These are phyloP conservation scores for Rousettus madagascariensis DNA, from an alignment of 2,797 vertebrate genomes.

Conservation along the genomic window DNA sequence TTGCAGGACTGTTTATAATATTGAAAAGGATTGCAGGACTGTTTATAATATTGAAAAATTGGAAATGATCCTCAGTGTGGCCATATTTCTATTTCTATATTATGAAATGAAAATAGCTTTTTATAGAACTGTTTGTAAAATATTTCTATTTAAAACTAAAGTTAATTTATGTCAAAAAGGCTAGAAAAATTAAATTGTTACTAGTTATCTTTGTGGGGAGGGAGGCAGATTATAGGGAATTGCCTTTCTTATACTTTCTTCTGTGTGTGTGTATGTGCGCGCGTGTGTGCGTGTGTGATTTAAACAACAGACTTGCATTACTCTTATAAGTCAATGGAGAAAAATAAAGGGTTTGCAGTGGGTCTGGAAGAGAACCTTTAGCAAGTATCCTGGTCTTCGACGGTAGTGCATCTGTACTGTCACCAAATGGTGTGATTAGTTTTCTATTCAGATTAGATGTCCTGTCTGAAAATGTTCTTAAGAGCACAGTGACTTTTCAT, in stretches of 20 bases:
- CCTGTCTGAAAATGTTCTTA: too few relatives aligned
- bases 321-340: too few relatives aligned
- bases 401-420: too few relatives aligned
- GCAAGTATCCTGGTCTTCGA: too few relatives aligned
- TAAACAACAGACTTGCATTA: too few relatives aligned
- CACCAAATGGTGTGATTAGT: too few relatives aligned
- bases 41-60: neutral
- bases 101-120: neutral
- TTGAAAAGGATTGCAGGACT: neutral
- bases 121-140: neutral
- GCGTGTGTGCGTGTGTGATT: too few relatives aligned
- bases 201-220: neutral
- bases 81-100: neutral
- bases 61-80: neutral
- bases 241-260: neutral
- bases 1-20: neutral
- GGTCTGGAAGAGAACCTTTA: too few relatives aligned
- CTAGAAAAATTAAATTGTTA: neutral
- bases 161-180: neutral
- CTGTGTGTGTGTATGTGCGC: neutral
- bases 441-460: too few relatives aligned
- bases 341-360: too few relatives aligned
- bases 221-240: neutral
- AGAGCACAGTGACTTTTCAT: too few relatives aligned
- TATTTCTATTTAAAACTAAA: slow-evolving; percentile 11